Conservation (phyloP, 2,113 vertebrate genomes). For the Himantopus leucocephalus region DNA sequence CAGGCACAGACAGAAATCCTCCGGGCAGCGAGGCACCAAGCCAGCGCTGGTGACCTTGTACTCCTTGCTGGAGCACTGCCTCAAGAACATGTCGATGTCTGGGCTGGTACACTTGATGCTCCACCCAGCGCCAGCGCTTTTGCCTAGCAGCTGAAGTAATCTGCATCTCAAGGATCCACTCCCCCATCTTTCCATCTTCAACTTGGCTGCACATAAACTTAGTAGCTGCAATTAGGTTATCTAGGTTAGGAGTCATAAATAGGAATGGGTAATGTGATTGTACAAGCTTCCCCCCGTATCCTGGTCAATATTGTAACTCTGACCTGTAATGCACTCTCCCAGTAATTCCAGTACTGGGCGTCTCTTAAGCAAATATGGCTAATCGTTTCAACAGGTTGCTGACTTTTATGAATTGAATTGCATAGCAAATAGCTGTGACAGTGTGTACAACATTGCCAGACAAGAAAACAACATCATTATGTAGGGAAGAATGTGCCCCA, state of each 20-base stretch:
- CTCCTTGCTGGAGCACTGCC: not conserved
- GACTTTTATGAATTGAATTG: constrained; percentile 52
- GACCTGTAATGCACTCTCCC: constrained; percentile 55
- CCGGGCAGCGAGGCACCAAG: not conserved
- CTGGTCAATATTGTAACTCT: constrained; percentile 54
- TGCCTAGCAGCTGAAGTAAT: not conserved
- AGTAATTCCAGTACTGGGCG: constrained; percentile 70
- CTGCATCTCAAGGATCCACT: not conserved
- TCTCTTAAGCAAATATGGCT: constrained; percentile 72
- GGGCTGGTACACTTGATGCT: not conserved
- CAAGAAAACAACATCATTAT: constrained; percentile 27
- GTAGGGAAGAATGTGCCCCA: not conserved
- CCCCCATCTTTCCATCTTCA: not conserved
- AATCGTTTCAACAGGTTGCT: constrained; percentile 60
- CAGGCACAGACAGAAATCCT: not conserved
- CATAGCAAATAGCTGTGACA: constrained; percentile 11
- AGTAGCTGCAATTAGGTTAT: not conserved
- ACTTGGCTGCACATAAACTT: not conserved
- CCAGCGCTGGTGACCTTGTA: not conserved
- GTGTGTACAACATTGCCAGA: constrained; percentile 19
- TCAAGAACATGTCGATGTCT: not conserved
- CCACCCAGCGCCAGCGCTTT: not conserved
- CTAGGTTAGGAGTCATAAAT: not conserved
- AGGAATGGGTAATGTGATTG: not conserved
- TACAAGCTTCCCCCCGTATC: constrained; percentile 25